Base-by-base conservation (phyloP, 92 coral and sea anemone species). In the Phymanthus crucifer region DNA sequence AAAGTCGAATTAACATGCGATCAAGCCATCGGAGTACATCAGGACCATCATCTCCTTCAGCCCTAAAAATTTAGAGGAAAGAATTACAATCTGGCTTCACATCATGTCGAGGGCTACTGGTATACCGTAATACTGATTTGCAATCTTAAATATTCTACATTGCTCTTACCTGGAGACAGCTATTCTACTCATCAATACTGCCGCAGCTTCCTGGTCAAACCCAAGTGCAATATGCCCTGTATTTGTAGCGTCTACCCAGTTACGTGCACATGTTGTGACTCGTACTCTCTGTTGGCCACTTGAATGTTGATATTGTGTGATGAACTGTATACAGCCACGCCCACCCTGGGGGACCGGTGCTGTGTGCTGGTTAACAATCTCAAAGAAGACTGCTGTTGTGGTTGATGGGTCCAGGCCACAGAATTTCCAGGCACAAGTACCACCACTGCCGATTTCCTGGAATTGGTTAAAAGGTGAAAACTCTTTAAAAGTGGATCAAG, bases 311-410 rank as follows among this genome's bases (percentile, higher is more conserved):
- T 95, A 95, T 76, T 95, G 98, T 37, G 98, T 95, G 65, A 95
- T 90, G 54, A 95, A 95, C 78, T 95, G 98, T 54, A 95, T 77
- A 65, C 95, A 90, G 12, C 98, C 98, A 33, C 98, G 88, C 4
- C 98, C 97, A 32, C 98, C 98, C 47, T 95, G 98, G 21, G 98
- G 98, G 16, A 95, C 98, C 64, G 98, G 98, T 3, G 98, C 98
- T 24, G 98, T 95, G 87, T 93, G 97, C 94, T 95, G 98, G 74
- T 95, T 95, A 3, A 95, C 98, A 45, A 95, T 93, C 85, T 95
- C 98, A 74, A 95, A 89, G 84, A 95, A 95, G 29, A 95, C 46
- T 18, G 95, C 97, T 23, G 88, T 76, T 32, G 97, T 93, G 38
- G 97, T 93, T 29, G 94, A 83, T 14, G 95, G 89, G 24, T 95